Evolutionary conservation across 2,797 vertebrate species (phyloP), one percentile per base, ranked within the genome.

Genomic region (Ctenopoma multispine): DNA sequence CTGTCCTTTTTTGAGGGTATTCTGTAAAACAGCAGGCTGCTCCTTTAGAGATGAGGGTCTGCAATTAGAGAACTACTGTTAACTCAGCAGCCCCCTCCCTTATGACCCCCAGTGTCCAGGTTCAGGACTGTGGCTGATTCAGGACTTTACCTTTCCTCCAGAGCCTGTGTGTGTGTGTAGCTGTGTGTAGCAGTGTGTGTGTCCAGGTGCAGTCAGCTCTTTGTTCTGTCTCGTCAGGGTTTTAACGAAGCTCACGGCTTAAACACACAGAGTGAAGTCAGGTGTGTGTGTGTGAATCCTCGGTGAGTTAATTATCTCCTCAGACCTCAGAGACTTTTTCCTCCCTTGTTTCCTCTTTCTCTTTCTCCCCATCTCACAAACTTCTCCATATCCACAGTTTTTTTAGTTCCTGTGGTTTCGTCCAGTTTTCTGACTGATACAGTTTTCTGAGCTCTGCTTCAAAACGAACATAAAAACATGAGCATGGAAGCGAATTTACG

Each of bases 161-260:
- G 58, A 66, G 54, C 49, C 51, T 56, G 40, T 48, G 44, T 44
- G 69, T 49, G 29, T 54, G 36, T 57, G 29, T 34, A 50, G 48
- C 58, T 67, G 63, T 54, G 70, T 64, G 54, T 38, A 34, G 34
- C 34, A 50, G 64, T 40, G 69, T 71, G 68, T 72, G 72, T 61
- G 53, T 83, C 78, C 75, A 79, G 79, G 70, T 87, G 84, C 65
- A 87, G 86, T 91, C 89, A 91, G 89, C 87, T 88, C 85, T 91
- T 91, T 91, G 85, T 91, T 89, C 79, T 91, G 86, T 87, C 88
- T 87, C 68, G 76, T 90, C 83, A 90, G 88, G 85, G 68, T 87
- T 87, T 90, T 89, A 88, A 87, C 89, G 84, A 90, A 82, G 72
- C 84, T 81, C 77, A 63, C 66, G 80, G 63, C 84, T 84, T 89